phyloP scores from a whole-genome alignment of 2,113 vertebrate genomes.

The Melospiza georgiana region DNA sequence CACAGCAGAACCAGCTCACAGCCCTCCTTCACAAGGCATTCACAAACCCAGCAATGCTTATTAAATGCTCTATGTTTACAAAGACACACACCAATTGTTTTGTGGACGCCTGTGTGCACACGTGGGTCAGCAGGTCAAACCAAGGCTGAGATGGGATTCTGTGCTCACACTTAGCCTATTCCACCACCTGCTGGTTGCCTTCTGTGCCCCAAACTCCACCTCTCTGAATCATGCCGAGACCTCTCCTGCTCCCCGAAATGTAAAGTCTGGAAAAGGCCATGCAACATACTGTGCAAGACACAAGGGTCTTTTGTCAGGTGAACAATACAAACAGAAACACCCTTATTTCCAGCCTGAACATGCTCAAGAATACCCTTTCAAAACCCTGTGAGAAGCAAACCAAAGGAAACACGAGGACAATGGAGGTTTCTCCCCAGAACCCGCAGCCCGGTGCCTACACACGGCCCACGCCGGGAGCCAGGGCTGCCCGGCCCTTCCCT shows the following conservation, averaged over 20 bases:
- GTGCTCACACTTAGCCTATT: background rate
- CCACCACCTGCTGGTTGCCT: background rate
- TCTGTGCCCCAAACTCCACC: rapidly evolving
- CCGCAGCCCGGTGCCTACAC: background rate
- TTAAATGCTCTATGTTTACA: background rate
- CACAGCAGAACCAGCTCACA: background rate
- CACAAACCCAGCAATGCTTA: rapidly evolving
- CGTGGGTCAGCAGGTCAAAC: rapidly evolving
- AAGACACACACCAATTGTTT: rapidly evolving
- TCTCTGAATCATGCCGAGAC: rapidly evolving
- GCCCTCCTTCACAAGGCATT: background rate
- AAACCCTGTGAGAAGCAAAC: background rate
- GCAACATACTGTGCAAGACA: background rate
- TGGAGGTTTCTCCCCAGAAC: background rate
- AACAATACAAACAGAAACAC: background rate
- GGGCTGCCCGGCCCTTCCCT: background rate
- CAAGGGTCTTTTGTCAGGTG: background rate
- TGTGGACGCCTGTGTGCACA: rapidly evolving
- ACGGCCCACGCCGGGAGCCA: background rate
- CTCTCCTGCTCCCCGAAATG: rapidly evolving
- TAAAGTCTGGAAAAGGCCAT: background rate
- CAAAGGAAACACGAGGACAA: background rate
- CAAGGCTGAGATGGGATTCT: rapidly evolving
- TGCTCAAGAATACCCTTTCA: background rate
- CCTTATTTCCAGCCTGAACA: background rate